Conservation (phyloP, 2,113 vertebrate species). For the Sebastes schlegelii region DNA sequence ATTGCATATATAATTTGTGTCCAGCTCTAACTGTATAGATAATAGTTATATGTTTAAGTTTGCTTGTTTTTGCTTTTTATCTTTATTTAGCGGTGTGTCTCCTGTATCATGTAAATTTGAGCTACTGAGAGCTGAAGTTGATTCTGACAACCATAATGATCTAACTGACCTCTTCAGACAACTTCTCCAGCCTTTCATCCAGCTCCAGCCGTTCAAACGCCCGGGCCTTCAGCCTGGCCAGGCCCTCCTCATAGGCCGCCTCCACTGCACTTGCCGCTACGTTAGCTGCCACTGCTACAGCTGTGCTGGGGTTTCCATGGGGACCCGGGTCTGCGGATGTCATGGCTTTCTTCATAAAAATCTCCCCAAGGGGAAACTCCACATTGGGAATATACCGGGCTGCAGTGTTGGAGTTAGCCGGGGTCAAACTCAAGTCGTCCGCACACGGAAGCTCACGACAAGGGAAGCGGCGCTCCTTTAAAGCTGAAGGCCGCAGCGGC, state of each 20-base stretch:
- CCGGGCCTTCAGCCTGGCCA: slow-evolving; percentile 94
- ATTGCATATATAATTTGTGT: neutral
- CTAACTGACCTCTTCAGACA: slow-evolving; percentile 90
- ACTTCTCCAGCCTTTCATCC: slow-evolving; percentile 94
- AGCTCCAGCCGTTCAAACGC: slow-evolving; percentile 96
- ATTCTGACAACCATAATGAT: neutral
- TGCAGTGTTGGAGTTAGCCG: slow-evolving; percentile 77
- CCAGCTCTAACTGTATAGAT: neutral
- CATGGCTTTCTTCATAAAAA: slow-evolving; percentile 92
- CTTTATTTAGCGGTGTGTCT: neutral
- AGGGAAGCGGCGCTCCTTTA: slow-evolving; percentile 89
- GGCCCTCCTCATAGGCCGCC: slow-evolving; percentile 94
- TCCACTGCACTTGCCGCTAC: slow-evolving; percentile 89
- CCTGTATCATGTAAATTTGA: neutral
- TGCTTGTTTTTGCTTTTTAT: neutral
- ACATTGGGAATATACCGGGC: slow-evolving; percentile 94
- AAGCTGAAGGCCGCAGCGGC: slow-evolving; percentile 89
- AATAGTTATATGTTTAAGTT: neutral
- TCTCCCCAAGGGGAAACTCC: slow-evolving; percentile 94
- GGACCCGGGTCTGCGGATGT: slow-evolving; percentile 85
- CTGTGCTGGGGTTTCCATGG: slow-evolving; percentile 82
- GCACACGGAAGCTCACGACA: slow-evolving; percentile 85
- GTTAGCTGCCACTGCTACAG: slow-evolving; percentile 89
- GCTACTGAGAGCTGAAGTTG: neutral
- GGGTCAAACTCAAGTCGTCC: slow-evolving; percentile 85